These are phyloP conservation scores for Aphelenchoides bicaudatus DNA, from an alignment of 2,888 invertebrate species.

Conservation along the genomic window DNA sequence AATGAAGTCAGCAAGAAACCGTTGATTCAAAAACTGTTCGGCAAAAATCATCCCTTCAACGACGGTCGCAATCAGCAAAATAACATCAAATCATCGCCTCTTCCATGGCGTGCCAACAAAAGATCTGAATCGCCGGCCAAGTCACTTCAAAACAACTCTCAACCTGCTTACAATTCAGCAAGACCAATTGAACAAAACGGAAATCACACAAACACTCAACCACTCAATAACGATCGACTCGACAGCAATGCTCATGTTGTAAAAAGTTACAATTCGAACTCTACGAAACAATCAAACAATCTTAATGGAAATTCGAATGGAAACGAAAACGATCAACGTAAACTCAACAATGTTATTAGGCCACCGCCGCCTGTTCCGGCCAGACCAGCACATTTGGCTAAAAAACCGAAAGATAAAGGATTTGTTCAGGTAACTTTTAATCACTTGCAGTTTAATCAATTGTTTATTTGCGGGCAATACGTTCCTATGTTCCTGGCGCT, in stretches of 20 bases:
- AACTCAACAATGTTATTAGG: not conserved
- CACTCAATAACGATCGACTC: not conserved
- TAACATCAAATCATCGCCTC: not conserved
- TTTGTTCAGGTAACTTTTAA: constrained; percentile 24
- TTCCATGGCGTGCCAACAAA: constrained; percentile 7
- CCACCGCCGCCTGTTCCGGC: constrained; percentile 31
- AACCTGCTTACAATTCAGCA: too few relatives aligned
- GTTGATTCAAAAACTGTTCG: not conserved
- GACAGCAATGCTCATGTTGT: not conserved
- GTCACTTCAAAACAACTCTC: not conserved
- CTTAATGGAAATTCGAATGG: not conserved
- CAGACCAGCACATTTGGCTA: constrained; percentile 24
- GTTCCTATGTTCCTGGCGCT: constrained; percentile 18
- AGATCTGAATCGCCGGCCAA: constrained; percentile 3
- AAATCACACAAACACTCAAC: not conserved
- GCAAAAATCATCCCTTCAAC: not conserved
- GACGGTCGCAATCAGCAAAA: not conserved
- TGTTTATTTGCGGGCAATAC: constrained; percentile 17
- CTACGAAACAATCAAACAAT: not conserved
- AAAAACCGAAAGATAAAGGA: constrained; percentile 24
- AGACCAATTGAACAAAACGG: not conserved
- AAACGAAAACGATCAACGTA: not conserved
- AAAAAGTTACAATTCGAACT: constrained; percentile 2
- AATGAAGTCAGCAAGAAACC: not conserved
- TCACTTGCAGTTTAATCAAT: not conserved